phyloP scores from a whole-genome alignment of 2,113 vertebrate species.

The Falcunculus frontatus region DNA sequence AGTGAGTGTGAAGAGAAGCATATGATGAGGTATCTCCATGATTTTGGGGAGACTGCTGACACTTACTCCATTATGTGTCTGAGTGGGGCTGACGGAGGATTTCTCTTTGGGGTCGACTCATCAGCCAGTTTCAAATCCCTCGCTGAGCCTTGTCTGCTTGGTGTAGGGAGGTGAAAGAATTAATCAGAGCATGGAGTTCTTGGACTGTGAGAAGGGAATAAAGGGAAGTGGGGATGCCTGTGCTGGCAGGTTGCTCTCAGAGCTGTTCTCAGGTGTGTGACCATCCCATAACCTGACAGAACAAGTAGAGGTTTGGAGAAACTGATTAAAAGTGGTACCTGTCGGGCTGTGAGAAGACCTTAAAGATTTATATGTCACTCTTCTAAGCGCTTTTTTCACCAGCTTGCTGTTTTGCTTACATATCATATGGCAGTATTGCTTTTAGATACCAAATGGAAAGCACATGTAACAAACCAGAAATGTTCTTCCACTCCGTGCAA shows the following conservation, averaged over 20 bases:
- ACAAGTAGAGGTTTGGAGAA: not conserved
- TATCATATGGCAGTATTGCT: constrained; percentile 28
- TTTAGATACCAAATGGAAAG: constrained; percentile 64
- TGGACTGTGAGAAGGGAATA: not conserved
- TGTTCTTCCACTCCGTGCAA: not conserved
- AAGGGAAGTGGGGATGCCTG: not conserved
- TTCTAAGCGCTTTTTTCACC: constrained; percentile 3
- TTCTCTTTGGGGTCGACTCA: not conserved
- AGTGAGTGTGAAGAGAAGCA: not conserved
- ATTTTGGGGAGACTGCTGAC: not conserved
- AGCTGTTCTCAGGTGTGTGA: not conserved
- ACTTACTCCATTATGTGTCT: not conserved
- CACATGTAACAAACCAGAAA: constrained; percentile 50
- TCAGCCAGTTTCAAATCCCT: not conserved
- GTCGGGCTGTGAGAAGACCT: not conserved
- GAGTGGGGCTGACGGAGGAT: not conserved
- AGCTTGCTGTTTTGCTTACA: constrained; percentile 14
- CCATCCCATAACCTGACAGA: not conserved
- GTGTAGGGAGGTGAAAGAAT: not conserved
- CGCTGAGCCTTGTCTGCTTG: not conserved
- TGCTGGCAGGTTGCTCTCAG: not conserved
- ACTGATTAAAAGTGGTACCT: not conserved
- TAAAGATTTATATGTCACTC: not conserved
- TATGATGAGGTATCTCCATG: not conserved
- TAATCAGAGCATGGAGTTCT: not conserved